These are phyloP conservation scores for Sylvilagus bachmani DNA, from an alignment of 2,113 vertebrate species.

Conservation along the genomic window DNA sequence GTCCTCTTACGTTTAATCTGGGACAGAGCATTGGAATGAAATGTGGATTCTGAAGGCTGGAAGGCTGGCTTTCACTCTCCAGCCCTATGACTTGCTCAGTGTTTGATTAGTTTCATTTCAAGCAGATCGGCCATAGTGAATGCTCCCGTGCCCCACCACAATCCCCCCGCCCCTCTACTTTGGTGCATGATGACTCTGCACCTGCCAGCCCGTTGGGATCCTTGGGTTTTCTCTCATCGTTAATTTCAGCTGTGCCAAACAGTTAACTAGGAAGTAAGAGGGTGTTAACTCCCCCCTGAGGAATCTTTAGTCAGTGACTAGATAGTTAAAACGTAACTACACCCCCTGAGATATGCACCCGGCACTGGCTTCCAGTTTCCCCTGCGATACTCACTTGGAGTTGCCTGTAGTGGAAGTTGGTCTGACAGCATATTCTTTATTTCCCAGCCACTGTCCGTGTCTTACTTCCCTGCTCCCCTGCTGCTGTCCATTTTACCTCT, in stretches of 20 bases:
- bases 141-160: not conserved
- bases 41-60: not conserved
- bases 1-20: slow-evolving; percentile 11
- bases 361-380: not conserved
- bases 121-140: not conserved
- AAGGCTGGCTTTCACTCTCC: not conserved
- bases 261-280: not conserved
- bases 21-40: not conserved
- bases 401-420: not conserved
- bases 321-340: not conserved
- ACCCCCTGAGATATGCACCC: not conserved
- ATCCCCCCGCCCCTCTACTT: not conserved
- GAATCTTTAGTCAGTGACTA: not conserved
- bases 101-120: not conserved
- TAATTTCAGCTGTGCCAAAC: slow-evolving; percentile 2
- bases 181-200: no score
- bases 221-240: not conserved
- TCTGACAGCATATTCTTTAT: not conserved
- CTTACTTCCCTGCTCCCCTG: not conserved
- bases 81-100: not conserved
- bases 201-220: not conserved
- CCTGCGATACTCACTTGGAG: not conserved
- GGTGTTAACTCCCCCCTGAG: not conserved
- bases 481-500: not conserved
- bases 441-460: not conserved